Conservation (phyloP, 2,888 invertebrate species). For the Parascotia fuliginaria region DNA sequence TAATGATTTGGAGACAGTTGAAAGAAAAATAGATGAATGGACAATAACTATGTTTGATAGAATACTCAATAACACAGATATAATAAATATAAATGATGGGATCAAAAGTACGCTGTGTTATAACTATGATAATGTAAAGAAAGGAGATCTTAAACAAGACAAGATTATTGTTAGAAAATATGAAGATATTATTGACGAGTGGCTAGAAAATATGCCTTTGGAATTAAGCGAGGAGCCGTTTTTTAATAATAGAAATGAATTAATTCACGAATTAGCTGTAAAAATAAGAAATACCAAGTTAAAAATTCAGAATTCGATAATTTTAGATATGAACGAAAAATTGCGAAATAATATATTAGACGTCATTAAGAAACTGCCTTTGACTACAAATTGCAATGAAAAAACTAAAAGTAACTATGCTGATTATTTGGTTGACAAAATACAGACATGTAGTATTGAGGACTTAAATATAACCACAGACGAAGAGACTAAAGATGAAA, state of each 20-base stretch:
- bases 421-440: conserved; percentile 13
- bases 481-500: no score
- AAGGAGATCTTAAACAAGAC: conserved; percentile 12
- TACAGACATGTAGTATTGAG: conserved; percentile 3
- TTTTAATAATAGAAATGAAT: conserved; percentile 19
- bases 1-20: conserved; percentile 3
- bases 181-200: conserved; percentile 30
- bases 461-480: neutral
- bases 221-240: conserved; percentile 3
- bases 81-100: conserved; percentile 17
- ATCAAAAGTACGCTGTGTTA: conserved; percentile 9
- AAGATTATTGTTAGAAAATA: conserved; percentile 16
- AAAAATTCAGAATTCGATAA: neutral
- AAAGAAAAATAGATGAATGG: conserved; percentile 18
- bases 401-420: conserved; percentile 15
- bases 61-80: conserved; percentile 5
- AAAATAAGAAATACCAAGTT: conserved; percentile 17
- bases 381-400: conserved; percentile 17
- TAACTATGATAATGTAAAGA: neutral
- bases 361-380: conserved; percentile 36
- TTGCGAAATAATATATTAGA: conserved; percentile 22
- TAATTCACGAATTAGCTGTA: conserved; percentile 26
- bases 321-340: conserved; percentile 4
- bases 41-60: conserved; percentile 15
- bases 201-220: conserved; percentile 24